These are phyloP conservation scores for Prionace glauca DNA, from an alignment of 2,797 vertebrate genomes.

Conservation along the genomic window DNA sequence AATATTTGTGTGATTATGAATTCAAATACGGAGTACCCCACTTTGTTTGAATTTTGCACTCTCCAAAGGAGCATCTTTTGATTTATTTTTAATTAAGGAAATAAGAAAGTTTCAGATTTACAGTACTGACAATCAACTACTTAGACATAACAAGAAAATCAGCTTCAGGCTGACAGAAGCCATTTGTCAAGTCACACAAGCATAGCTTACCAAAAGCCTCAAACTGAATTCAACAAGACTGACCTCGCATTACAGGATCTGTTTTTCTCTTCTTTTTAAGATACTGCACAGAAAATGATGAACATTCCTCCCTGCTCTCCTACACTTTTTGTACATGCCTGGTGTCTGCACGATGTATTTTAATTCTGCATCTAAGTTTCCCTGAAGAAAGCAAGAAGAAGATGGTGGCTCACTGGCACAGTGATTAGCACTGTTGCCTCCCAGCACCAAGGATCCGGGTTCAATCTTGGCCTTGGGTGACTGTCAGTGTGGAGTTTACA, in stretches of 20 bases:
- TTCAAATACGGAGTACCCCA: neutral
- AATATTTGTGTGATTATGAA: neutral
- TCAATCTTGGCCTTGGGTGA: too few species aligned
- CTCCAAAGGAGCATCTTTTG: neutral
- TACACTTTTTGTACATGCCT: neutral
- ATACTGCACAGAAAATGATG: neutral
- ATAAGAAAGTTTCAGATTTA: neutral
- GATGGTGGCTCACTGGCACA: too few species aligned
- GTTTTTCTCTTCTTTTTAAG: neutral
- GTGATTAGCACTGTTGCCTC: too few species aligned
- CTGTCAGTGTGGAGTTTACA: too few species aligned
- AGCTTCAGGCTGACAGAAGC: neutral
- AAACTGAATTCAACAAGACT: neutral
- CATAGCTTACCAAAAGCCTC: neutral
- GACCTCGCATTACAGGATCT: neutral
- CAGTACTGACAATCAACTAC: neutral
- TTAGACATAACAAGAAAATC: neutral
- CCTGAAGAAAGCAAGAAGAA: neutral
- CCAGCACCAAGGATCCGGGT: too few species aligned
- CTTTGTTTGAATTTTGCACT: neutral
- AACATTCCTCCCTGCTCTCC: neutral
- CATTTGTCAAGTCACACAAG: neutral
- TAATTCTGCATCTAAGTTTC: neutral
- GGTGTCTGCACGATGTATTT: neutral
- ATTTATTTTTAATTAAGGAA: neutral